Evolutionary conservation across 2,888 invertebrate genomes (phyloP), one percentile per base, ranked within the genome.

Genomic region (Noctua janthe): DNA sequence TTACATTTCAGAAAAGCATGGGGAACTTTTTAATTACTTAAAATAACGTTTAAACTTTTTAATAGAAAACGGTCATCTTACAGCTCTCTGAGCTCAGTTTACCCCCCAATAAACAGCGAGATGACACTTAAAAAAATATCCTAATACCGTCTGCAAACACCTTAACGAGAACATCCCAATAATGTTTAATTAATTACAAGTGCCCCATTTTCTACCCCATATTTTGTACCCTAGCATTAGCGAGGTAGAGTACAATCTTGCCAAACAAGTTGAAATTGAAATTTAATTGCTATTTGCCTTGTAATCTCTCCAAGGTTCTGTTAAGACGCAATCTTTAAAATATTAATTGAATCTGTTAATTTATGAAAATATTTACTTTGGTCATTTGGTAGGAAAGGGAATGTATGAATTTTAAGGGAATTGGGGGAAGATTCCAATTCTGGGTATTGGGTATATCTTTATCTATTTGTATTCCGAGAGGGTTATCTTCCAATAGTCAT

Each of bases 231-330:
- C 79, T 85, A 78, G 80, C 10, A 51, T 76, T 71, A 71, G 11
- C 23, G 39, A 2, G 0, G 39, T 83, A 81, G 76, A 85, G 80
- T 75, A 74, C 71, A 81, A 81, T 83, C 79, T 88, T 17, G 56
- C 39, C 51, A 76, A 62, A 78, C 79, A 75, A 80, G 39, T 78
- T 79, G 75, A 82, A 89, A 87, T 89, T 81, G 78, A 74, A 87
- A 86, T 84, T 89, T 85, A 89, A 89, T 89, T 89, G 86, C 51
- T 86, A 86, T 89, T 89, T 85, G 83, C 82, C 78, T 82, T 84
- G 84, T 89, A 83, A 89, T 86, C 87, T 79, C 67, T 70, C 70
- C 70, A 71, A 79, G 72, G 59, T 77, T 80, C 69, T 56, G 71
- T 79, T 83, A 69, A 84, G 81, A 78, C 73, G 78, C 74, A 75